Conservation (phyloP, 2,888 invertebrate genomes). For the Rhingia campestris region DNA sequence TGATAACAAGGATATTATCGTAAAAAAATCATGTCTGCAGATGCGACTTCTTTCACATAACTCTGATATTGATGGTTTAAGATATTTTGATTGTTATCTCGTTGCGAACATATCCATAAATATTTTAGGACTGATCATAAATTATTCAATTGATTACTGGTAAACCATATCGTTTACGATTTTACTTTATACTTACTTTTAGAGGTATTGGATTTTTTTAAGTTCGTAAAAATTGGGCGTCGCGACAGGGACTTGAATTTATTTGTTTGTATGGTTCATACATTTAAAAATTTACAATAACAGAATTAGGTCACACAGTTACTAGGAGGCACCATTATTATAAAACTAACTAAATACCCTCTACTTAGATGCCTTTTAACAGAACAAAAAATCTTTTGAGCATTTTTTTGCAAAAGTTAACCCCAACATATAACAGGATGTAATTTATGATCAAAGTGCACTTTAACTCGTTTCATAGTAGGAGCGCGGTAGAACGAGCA, state of each 20-base stretch:
- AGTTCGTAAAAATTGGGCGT: conserved; percentile 9
- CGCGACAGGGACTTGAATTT: background rate
- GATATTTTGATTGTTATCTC: conserved; percentile 25
- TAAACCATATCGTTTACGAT: conserved; percentile 26
- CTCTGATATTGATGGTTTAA: conserved; percentile 1
- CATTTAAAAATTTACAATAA: background rate
- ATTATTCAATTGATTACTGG: conserved; percentile 42
- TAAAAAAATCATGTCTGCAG: conserved; percentile 11
- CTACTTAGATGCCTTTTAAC: background rate
- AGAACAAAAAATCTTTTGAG: background rate
- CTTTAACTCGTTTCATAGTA: conserved; percentile 47
- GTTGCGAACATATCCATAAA: conserved; percentile 30
- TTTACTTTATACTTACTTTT: conserved; percentile 19
- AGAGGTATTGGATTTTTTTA: conserved; percentile 8
- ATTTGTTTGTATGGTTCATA: background rate
- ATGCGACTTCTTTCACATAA: conserved; percentile 1
- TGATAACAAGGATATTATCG: conserved; percentile 16
- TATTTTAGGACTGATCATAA: conserved; percentile 29
- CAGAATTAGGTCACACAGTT: background rate
- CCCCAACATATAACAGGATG: conserved; percentile 39
- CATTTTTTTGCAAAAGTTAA: conserved; percentile 42
- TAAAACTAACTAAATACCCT: background rate
- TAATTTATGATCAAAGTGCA: conserved; percentile 66
- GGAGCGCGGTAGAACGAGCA: conserved; percentile 2
- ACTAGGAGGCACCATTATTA: too few relatives aligned